Evolutionary conservation across 2,888 invertebrate genomes (phyloP).

Genomic region (Nyleta sp.): DNA sequence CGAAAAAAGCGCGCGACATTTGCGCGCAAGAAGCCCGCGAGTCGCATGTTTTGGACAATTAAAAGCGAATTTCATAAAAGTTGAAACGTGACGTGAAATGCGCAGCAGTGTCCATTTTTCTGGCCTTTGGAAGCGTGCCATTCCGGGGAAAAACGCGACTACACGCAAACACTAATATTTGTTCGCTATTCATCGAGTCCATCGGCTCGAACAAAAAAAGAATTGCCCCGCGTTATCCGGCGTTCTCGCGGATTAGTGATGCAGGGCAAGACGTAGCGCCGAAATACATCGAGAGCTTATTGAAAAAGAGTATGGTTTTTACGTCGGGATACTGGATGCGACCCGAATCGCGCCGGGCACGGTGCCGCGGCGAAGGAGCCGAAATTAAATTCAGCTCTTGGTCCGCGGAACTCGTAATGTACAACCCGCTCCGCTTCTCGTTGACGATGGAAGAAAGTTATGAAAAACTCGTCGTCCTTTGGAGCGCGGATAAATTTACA

Average conservation of each 20-base stretch:
- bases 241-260: conserved; percentile 54
- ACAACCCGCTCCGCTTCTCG: conserved; percentile 50
- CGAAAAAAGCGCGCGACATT: conserved; percentile 22
- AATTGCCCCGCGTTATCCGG: conserved; percentile 20
- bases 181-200: conserved; percentile 39
- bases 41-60: conserved; percentile 42
- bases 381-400: conserved; percentile 62
- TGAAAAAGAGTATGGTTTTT: conserved; percentile 62
- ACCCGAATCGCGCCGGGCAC: conserved; percentile 49
- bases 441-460: conserved; percentile 59
- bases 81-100: conserved; percentile 31
- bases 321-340: conserved; percentile 37
- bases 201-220: conserved; percentile 35
- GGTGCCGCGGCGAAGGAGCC: conserved; percentile 42
- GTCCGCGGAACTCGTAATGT: conserved; percentile 59
- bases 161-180: conserved; percentile 56
- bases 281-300: conserved; percentile 57
- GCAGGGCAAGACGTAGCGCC: conserved; percentile 51
- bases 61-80: conserved; percentile 54
- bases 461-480: conserved; percentile 60
- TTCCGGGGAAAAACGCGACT: conserved; percentile 33
- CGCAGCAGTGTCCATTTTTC: conserved; percentile 40
- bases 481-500: conserved; percentile 62
- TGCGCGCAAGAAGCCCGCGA: neutral
- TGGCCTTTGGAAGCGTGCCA: conserved; percentile 56